A percentile compares a stretch with the other conserved stretches of the same genome.
Conservation (phyloP, 2,888 invertebrate genomes). For the Chydorus sphaericus region DNA sequence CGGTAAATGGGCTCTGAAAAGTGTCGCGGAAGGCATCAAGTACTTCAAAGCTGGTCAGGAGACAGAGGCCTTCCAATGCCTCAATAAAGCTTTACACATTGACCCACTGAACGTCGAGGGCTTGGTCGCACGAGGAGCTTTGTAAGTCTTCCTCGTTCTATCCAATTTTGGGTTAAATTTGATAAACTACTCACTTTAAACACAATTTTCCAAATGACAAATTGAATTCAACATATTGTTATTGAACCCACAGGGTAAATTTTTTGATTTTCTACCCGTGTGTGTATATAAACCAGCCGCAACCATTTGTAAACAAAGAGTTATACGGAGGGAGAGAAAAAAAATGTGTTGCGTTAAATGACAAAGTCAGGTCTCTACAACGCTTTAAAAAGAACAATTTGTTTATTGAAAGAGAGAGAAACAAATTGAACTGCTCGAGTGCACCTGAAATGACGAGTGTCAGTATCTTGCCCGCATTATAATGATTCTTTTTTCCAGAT, state of each 20-base stretch:
- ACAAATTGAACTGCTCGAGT: neutral
- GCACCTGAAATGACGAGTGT: neutral
- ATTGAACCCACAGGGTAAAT: conserved; percentile 1
- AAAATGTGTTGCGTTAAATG: neutral
- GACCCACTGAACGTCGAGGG: conserved; percentile 86
- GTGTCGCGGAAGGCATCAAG: conserved; percentile 88
- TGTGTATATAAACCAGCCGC: neutral
- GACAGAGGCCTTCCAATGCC: conserved; percentile 85
- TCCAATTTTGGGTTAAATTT: conserved; percentile 10
- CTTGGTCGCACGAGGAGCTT: conserved; percentile 74
- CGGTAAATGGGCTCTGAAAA: conserved; percentile 83
- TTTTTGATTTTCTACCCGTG: conserved; percentile 2
- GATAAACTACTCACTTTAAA: no score
- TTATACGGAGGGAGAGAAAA: neutral
- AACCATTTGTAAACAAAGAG: neutral
- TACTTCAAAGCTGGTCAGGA: conserved; percentile 86
- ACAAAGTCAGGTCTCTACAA: no score
- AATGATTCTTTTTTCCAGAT: neutral
- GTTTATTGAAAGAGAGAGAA: neutral
- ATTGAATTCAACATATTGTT: no score
- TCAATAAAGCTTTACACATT: conserved; percentile 82
- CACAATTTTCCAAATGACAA: no score
- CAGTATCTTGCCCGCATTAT: neutral
- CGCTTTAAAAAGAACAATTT: no score
- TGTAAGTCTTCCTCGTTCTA: conserved; percentile 36